Conservation (phyloP, 2,113 vertebrate species). For the Cochlearius cochlearius region DNA sequence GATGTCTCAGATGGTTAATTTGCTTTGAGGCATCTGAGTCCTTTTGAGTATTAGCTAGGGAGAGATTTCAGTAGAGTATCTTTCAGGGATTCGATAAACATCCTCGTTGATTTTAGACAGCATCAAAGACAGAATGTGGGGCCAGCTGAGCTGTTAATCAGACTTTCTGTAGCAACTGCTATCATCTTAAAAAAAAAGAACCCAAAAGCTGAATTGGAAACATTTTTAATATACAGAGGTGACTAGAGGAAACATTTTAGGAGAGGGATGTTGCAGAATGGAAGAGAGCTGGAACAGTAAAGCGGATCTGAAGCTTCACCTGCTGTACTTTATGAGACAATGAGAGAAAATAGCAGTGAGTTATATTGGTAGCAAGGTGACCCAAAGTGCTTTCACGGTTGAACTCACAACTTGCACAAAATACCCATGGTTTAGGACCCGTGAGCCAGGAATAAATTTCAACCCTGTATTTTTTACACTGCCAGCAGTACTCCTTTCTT, state of each 20-base stretch:
- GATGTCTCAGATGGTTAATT: neutral
- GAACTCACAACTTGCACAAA: slow-evolving; percentile 34
- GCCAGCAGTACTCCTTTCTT: neutral
- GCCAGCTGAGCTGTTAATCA: neutral
- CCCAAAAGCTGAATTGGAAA: neutral
- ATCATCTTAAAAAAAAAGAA: neutral
- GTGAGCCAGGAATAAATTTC: slow-evolving; percentile 31
- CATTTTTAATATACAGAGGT: neutral
- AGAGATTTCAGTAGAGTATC: neutral
- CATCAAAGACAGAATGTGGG: neutral
- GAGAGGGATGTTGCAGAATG: neutral
- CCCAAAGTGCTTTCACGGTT: neutral
- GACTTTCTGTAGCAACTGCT: neutral
- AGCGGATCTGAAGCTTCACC: neutral
- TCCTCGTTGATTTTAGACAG: neutral
- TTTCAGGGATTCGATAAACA: neutral
- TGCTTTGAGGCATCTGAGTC: neutral
- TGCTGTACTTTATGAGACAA: neutral
- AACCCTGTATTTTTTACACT: neutral
- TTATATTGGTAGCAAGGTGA: slow-evolving; percentile 49
- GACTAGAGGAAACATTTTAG: neutral
- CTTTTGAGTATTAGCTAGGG: neutral
- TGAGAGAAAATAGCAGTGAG: slow-evolving; percentile 15
- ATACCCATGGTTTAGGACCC: slow-evolving; percentile 5
- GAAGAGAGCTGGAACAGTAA: neutral